Evolutionary conservation across 2,113 vertebrate genomes (phyloP).

Genomic region (Lucifuga dentata): DNA sequence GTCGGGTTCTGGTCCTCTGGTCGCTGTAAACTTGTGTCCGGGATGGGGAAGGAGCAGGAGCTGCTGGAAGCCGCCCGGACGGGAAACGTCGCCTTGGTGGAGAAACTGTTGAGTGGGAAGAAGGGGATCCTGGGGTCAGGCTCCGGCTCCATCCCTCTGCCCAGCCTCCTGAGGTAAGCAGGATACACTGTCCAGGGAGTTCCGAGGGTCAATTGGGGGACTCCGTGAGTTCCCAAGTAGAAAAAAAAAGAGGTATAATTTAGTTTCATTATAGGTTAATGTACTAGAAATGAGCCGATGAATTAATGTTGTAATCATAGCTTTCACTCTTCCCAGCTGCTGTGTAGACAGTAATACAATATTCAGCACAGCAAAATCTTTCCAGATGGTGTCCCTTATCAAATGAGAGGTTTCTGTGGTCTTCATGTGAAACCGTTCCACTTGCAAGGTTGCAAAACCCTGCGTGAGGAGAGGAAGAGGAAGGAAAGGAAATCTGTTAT

Average conservation of each 20-base stretch:
- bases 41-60: conserved; percentile 98
- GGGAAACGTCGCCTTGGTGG: conserved; percentile 96
- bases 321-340: conserved; percentile 17
- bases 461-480: conserved; percentile 6
- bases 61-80: conserved; percentile 97
- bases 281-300: conserved; percentile 18
- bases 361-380: background rate
- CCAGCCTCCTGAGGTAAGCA: conserved; percentile 94
- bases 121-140: conserved; percentile 95
- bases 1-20: conserved; percentile 54
- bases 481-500: conserved; percentile 14
- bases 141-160: conserved; percentile 93
- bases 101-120: conserved; percentile 95
- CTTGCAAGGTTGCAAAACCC: conserved; percentile 19
- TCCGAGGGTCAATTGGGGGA: conserved; percentile 30
- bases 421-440: background rate
- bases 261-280: conserved; percentile 21
- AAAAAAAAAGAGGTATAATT: conserved; percentile 30
- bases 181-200: conserved; percentile 16
- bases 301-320: background rate
- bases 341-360: background rate
- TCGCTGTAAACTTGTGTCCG: conserved; percentile 77
- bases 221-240: conserved; percentile 52
- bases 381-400: background rate
- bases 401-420: background rate